A percentile compares a stretch with the other conserved stretches of the same genome.
phyloP scores from a whole-genome alignment of 2,113 vertebrate species.

The Pungitius pungitius region DNA sequence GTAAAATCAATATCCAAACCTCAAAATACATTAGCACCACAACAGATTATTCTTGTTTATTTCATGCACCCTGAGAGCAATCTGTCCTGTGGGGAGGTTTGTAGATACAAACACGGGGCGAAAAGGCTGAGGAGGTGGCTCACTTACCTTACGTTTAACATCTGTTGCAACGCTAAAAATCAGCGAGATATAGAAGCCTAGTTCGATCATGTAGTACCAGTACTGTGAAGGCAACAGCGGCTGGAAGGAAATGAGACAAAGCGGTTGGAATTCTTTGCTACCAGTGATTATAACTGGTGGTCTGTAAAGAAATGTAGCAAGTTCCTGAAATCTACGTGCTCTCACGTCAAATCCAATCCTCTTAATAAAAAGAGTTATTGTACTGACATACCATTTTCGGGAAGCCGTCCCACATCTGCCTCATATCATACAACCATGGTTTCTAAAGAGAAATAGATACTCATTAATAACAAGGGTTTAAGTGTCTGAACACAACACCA shows the following conservation, averaged over 20 bases:
- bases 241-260: conserved; percentile 70
- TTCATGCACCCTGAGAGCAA: conserved; percentile 15
- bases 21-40: conserved; percentile 33
- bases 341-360: not conserved
- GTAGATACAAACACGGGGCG: not conserved
- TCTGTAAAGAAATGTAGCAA: not conserved
- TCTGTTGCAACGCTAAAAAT: conserved; percentile 89
- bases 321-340: not conserved
- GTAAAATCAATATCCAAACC: conserved; percentile 44
- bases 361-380: not conserved
- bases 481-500: not conserved
- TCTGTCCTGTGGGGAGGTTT: conserved; percentile 18
- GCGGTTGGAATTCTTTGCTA: not conserved
- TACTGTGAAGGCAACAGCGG: conserved; percentile 84
- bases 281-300: not conserved
- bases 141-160: conserved; percentile 89
- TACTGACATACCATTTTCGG: conserved; percentile 86
- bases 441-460: conserved; percentile 80
- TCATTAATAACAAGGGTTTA: conserved; percentile 24
- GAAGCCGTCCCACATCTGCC: conserved; percentile 89
- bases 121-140: conserved; percentile 8
- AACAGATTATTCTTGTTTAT: conserved; percentile 23
- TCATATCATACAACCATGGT: conserved; percentile 91
- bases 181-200: conserved; percentile 90
- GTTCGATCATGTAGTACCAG: conserved; percentile 92